A percentile compares a stretch with the other conserved stretches of the same genome.
phyloP scores from a whole-genome alignment of 2,797 vertebrate species.

The Schizothorax lantsangensis region DNA sequence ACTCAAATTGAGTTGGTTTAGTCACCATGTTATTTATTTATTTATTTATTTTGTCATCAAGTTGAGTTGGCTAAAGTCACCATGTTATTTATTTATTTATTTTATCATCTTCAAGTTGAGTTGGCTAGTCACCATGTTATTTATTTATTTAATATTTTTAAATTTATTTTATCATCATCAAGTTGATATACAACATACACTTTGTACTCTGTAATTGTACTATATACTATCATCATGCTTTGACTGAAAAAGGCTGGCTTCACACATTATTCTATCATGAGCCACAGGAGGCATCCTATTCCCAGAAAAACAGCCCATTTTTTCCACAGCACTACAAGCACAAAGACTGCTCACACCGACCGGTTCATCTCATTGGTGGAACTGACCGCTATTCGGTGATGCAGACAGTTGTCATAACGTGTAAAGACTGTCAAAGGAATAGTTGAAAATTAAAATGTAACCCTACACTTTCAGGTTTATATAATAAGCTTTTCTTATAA shows the following conservation, averaged over 20 bases:
- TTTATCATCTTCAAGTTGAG: background rate
- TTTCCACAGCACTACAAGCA: slow-evolving; percentile 12
- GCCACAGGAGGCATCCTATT: slow-evolving; percentile 70
- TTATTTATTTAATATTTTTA: background rate
- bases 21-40: background rate
- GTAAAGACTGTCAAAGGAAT: slow-evolving; percentile 2
- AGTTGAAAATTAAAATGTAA: background rate
- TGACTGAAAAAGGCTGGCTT: slow-evolving; percentile 22
- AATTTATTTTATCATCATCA: background rate
- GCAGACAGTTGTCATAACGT: background rate
- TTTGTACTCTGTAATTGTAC: background rate
- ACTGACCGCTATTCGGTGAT: background rate
- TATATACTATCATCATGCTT: background rate
- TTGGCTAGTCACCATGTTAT: background rate
- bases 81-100: background rate
- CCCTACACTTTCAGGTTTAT: background rate
- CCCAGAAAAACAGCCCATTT: slow-evolving; percentile 43
- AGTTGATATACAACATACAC: background rate
- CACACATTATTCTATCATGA: slow-evolving; percentile 50
- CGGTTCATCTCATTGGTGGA: background rate
- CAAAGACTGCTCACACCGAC: background rate
- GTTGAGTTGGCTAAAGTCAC: no score
- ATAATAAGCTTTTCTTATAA: background rate
- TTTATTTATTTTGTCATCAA: no score
- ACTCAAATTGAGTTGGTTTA: no score